Percentiles rank a stretch among this genome's conserved stretches.
These are phyloP conservation scores for Antheraea pernyi DNA, from an alignment of 1,140 invertebrate genomes.

Conservation along the genomic window DNA sequence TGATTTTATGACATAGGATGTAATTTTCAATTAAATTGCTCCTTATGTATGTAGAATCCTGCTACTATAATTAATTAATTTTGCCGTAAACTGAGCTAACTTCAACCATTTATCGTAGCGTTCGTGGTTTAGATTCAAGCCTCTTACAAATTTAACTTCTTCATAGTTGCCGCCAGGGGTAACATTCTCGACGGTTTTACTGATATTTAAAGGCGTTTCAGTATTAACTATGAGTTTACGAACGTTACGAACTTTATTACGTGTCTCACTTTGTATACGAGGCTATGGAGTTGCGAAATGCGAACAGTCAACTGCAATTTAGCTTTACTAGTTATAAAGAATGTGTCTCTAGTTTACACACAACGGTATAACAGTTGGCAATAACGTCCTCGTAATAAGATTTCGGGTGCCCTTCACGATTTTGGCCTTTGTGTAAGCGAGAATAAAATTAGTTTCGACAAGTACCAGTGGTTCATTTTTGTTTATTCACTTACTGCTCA, in stretches of 20 bases:
- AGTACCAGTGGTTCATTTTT: too few relatives aligned
- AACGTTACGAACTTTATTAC: neutral
- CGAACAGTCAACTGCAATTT: neutral
- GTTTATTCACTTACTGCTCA: too few relatives aligned
- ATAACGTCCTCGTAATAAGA: neutral
- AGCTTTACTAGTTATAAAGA: neutral
- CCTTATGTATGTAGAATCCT: too few relatives aligned
- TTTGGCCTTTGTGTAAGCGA: neutral
- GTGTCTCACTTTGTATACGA: neutral
- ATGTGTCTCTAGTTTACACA: neutral
- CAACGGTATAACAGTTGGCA: neutral
- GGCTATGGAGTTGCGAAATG: neutral
- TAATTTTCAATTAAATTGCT: too few relatives aligned
- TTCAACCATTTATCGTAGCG: too few relatives aligned
- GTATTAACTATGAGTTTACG: neutral
- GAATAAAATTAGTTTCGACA: constrained; percentile 2
- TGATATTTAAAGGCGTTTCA: neutral
- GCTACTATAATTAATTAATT: too few relatives aligned
- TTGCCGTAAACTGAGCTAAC: neutral
- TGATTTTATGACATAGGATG: too few relatives aligned
- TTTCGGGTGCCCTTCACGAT: neutral
- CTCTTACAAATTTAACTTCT: constrained; percentile 1
- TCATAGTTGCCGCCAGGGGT: neutral
- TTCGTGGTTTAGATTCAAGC: neutral
- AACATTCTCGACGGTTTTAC: neutral